These are phyloP conservation scores for Phytoseiulus persimilis DNA, from an alignment of 2,888 invertebrate species.

Conservation along the genomic window DNA sequence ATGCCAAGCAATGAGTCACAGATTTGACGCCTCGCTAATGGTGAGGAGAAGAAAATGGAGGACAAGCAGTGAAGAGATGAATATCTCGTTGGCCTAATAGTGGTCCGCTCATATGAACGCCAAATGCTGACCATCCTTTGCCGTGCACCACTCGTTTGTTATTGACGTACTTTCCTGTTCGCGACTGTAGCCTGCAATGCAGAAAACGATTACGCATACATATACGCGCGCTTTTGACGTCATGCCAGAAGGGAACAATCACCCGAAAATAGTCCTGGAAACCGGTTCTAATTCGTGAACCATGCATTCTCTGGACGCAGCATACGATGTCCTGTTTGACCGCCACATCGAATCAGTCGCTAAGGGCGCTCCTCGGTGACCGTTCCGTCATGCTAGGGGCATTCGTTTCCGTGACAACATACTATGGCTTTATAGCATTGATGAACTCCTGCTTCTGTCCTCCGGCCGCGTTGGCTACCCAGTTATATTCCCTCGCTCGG, in stretches of 20 bases:
- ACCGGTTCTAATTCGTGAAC: background rate
- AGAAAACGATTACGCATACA: background rate
- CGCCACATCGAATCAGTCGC: too few species aligned
- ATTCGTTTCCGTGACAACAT: too few species aligned
- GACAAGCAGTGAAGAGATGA: background rate
- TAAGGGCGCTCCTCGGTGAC: too few species aligned
- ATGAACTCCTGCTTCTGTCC: too few species aligned
- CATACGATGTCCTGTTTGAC: too few species aligned
- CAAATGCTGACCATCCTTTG: background rate
- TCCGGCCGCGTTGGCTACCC: too few species aligned
- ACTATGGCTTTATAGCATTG: too few species aligned
- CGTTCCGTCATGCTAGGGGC: too few species aligned
- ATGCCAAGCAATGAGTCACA: background rate
- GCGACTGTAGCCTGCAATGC: background rate
- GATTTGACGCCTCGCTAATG: background rate
- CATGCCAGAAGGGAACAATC: background rate
- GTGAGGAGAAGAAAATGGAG: background rate
- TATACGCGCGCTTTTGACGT: background rate
- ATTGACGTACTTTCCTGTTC: background rate
- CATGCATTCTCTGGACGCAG: background rate
- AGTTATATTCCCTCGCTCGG: too few species aligned
- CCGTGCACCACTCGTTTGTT: background rate
- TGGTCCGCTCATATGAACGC: background rate
- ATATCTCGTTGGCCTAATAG: background rate
- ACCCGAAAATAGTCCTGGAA: background rate